Conservation (phyloP, 35 echinoderm and acorn worm species). For the Ptychodera flava region DNA sequence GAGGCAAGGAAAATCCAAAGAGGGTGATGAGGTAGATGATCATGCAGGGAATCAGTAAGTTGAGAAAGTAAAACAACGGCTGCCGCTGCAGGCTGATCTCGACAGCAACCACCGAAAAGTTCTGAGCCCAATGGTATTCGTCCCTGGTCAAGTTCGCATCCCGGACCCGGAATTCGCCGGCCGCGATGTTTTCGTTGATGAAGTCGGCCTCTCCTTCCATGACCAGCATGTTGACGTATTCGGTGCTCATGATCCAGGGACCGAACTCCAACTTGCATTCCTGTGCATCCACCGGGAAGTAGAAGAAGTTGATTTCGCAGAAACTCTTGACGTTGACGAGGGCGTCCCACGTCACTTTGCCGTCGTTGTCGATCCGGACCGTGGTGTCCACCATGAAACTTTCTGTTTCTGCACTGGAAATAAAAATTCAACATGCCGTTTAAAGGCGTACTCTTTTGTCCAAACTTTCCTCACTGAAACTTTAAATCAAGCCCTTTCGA, state of each 20-base stretch:
- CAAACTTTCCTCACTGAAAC: too few relatives aligned
- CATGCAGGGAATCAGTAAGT: not conserved
- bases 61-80: not conserved
- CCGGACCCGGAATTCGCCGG: not conserved
- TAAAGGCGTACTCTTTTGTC: too few relatives aligned
- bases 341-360: not conserved
- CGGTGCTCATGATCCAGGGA: not conserved
- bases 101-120: not conserved
- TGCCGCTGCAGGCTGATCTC: not conserved
- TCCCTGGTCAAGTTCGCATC: not conserved
- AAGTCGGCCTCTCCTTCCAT: not conserved
- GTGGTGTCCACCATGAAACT: not conserved
- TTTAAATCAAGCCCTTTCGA: too few relatives aligned
- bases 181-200: not conserved
- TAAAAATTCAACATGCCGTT: too few relatives aligned
- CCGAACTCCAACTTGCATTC: not conserved
- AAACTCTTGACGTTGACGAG: not conserved
- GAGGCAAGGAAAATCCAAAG: not conserved
- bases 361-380: not conserved
- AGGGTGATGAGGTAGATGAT: not conserved
- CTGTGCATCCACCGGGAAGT: not conserved
- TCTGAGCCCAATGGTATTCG: not conserved
- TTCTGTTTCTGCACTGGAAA: not conserved
- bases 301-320: not conserved
- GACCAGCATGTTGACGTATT: not conserved